Evolutionary conservation across 2,888 invertebrate genomes (phyloP), one percentile per base, ranked within the genome.

Genomic region (Mycogona germanica): DNA sequence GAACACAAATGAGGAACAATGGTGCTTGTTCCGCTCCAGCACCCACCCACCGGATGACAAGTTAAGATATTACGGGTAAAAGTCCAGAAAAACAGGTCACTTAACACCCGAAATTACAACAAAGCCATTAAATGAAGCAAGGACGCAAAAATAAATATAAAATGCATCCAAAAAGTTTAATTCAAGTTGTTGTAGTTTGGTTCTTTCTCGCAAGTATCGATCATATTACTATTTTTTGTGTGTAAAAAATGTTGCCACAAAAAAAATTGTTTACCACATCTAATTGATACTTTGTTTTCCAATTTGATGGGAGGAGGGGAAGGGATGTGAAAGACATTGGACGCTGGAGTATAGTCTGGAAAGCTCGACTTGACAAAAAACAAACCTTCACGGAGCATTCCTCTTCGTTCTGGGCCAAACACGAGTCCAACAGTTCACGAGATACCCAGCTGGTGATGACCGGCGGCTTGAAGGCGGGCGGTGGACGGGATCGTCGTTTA

Each of bases 361-460:
- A 32, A 12, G n/a, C 35, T 32, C n/a, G n/a, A 7, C 46, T 45
- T 23, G 26, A 45, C 12, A 12, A 21, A n/a, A n/a, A 25, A 41
- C 9, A 35, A n/a, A 45, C 45, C 6, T 45, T 47, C 6, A 30
- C 25, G 25, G 30, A 17, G 17, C 14, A 9, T 7, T 21, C 6
- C 5, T 47, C 26, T n/a, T 44, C 23, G 14, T 53, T 51, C 21
- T 26, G 25, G 26, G 44, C 42, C 14, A 40, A n/a, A 28, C 32
- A 17, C n/a, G 29, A 54, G 19, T 53, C 56, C n/a, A 52, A 12
- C 26, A 56, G 32, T 48, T 56, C 56, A 25, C 45, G 28, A 6
- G 53, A 56, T 4, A 40, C 48, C 55, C 55, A 55, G 32, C 46
- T 19, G 9, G 44, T 23, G n/a, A 51, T 14, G n/a, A 29, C 9